phyloP scores from a whole-genome alignment of 2,888 invertebrate genomes.

The Ophion ellenae region DNA sequence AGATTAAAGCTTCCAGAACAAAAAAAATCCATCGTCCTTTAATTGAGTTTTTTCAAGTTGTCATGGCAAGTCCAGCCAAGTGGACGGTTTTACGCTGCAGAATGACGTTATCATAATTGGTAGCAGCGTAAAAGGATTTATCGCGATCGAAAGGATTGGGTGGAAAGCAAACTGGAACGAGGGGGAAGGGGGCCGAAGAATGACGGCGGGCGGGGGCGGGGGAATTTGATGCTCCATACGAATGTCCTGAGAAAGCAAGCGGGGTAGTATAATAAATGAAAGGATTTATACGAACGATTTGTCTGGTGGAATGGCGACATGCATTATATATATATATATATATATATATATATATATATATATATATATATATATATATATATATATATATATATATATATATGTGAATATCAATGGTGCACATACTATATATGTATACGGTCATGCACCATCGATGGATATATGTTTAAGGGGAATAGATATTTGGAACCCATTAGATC shows the following conservation, averaged over 20 bases:
- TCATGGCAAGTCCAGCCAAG: neutral
- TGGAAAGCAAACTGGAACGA: conserved; percentile 28
- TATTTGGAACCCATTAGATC: too few relatives aligned
- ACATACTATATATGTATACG: too few relatives aligned
- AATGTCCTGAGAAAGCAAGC: conserved; percentile 23
- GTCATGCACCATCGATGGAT: too few relatives aligned
- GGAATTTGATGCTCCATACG: conserved; percentile 44
- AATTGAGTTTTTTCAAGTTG: neutral
- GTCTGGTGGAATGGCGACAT: conserved; percentile 62
- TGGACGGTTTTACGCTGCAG: conserved; percentile 9
- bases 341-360: conserved; percentile 16
- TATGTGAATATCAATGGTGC: too few relatives aligned
- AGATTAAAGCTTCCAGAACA: neutral
- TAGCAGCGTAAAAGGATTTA: conserved; percentile 50
- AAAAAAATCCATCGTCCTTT: neutral
- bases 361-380: conserved; percentile 23
- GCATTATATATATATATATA: conserved; percentile 40
- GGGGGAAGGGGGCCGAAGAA: neutral
- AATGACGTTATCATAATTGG: conserved; percentile 62
- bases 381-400: conserved; percentile 12
- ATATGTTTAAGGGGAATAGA: too few relatives aligned
- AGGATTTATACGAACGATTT: conserved; percentile 69
- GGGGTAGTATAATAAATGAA: conserved; percentile 69
- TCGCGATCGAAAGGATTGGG: conserved; percentile 54
- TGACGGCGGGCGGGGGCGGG: conserved; percentile 1